phyloP scores from a whole-genome alignment of 2,113 vertebrate genomes.

The Bubalus kerabau region DNA sequence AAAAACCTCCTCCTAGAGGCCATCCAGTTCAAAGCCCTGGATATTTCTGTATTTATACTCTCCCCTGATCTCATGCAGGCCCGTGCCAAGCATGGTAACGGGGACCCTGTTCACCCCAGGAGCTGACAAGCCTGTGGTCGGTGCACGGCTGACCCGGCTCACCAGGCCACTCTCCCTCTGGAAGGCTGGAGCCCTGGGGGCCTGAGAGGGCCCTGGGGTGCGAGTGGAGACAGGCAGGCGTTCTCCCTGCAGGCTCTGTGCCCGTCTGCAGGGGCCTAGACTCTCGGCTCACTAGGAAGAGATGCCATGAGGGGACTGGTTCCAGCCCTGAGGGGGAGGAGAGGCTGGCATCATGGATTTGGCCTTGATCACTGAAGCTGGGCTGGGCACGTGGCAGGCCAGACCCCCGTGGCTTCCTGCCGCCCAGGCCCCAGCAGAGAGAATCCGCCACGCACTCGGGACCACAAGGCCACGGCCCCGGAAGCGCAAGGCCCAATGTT shows the following conservation, averaged over 20 bases:
- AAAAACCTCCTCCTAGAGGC: neutral
- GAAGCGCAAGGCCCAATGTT: neutral
- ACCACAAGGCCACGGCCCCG: slow-evolving; percentile 8
- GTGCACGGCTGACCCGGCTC: neutral
- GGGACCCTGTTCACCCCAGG: neutral
- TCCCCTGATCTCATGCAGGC: neutral
- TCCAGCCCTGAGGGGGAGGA: neutral
- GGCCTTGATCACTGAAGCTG: neutral
- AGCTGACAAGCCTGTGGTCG: neutral
- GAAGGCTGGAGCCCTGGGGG: neutral
- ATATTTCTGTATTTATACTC: too few species aligned
- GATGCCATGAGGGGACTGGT: neutral
- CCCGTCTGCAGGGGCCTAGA: neutral
- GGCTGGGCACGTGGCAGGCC: neutral
- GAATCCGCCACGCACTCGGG: neutral
- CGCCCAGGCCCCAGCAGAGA: neutral
- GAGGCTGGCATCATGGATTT: rapidly evolving
- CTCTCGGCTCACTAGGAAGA: neutral
- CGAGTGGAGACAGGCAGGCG: rapidly evolving
- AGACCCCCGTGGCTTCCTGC: neutral
- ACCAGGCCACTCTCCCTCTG: neutral
- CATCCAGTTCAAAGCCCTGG: neutral
- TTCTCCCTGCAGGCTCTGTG: neutral
- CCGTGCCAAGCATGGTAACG: rapidly evolving
- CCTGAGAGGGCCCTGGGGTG: neutral